These are phyloP conservation scores for Aquatica leii DNA, from an alignment of 2,888 invertebrate genomes.

Conservation along the genomic window DNA sequence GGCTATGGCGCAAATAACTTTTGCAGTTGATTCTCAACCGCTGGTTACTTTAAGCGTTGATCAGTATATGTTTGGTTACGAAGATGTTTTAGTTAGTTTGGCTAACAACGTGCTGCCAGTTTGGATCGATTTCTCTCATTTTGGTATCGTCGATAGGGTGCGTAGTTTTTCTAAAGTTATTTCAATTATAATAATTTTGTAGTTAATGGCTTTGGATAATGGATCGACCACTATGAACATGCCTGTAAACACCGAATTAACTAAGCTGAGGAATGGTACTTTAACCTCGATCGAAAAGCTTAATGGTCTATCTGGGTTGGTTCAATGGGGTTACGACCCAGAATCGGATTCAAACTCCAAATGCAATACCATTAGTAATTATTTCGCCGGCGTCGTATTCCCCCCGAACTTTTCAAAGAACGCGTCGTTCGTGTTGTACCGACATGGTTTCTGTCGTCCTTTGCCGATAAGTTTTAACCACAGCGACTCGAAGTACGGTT, in stretches of 20 bases:
- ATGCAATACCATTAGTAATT: conserved; percentile 74
- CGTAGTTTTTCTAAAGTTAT: conserved; percentile 53
- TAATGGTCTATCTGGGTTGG: conserved; percentile 72
- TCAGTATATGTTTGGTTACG: conserved; percentile 86
- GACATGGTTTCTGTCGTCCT: conserved; percentile 79
- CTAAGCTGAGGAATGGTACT: conserved; percentile 26
- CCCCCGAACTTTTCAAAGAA: conserved; percentile 67
- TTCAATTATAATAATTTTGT: conserved; percentile 44
- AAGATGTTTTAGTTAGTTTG: conserved; percentile 74
- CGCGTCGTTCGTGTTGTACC: conserved; percentile 70
- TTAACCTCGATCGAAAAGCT: conserved; percentile 68
- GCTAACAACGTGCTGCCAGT: conserved; percentile 76
- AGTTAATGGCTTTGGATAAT: conserved; percentile 69
- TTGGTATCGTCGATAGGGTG: conserved; percentile 84
- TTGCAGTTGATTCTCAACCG: conserved; percentile 67
- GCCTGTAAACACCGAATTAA: conserved; percentile 18
- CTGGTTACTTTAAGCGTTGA: conserved; percentile 71
- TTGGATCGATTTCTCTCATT: conserved; percentile 79
- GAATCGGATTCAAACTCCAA: conserved; percentile 49
- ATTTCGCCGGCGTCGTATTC: conserved; percentile 77
- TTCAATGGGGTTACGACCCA: conserved; percentile 75
- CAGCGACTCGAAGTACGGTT: conserved; percentile 61
- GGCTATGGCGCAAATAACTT: conserved; percentile 67
- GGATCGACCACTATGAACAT: conserved; percentile 67
- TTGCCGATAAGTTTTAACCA: conserved; percentile 64